Evolutionary conservation across 2,888 invertebrate species (phyloP), one percentile per base, ranked within the genome.

Genomic region (Geophilus truncorum): DNA sequence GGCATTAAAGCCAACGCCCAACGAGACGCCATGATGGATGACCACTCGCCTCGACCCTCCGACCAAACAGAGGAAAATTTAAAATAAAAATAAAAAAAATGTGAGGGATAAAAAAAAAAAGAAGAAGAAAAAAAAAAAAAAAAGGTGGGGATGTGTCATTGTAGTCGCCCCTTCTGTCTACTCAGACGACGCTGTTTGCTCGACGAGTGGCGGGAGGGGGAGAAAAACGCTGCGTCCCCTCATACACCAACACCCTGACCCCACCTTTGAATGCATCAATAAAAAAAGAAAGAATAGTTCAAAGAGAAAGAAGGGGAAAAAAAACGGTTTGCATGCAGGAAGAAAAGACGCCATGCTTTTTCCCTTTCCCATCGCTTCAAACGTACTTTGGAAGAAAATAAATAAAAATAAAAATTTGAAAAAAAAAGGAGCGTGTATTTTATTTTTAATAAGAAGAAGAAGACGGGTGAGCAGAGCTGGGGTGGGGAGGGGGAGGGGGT

Each of bases 1-100:
- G 62, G 62, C 62, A 62, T 62, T 62, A 62, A 62, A 62, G 62
- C 62, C 62, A 62, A 62, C 62, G 62, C 62, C 62, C 62, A 62
- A 62, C 28, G 62, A 23, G 62, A 62, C 62, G 62, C 62, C 62
- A 62, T 62, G 62, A 62, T 62, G 62, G 62, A 62, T 62, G 62
- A 62, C 62, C 62, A 62, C 62, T 62, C 62, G 62, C 62, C 62
- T 62, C 62, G 62, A 62, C 28, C 62, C 62, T 62, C 62, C 23
- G 62, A 62, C 25, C 62, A 62, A 57, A 57, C 57, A 57, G 21
- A 12, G 62, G 25, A 62, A 62, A 62, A 62, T 62, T 62, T 62
- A 62, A 62, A 62, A 62, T 62, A 62, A 10, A 62, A 62, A 62
- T 25, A 62, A 25, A 62, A 62, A 62, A 62, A 21, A 62, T 25